Base-by-base conservation (phyloP, 1,140 invertebrate species). In the Drosophila virilis region DNA sequence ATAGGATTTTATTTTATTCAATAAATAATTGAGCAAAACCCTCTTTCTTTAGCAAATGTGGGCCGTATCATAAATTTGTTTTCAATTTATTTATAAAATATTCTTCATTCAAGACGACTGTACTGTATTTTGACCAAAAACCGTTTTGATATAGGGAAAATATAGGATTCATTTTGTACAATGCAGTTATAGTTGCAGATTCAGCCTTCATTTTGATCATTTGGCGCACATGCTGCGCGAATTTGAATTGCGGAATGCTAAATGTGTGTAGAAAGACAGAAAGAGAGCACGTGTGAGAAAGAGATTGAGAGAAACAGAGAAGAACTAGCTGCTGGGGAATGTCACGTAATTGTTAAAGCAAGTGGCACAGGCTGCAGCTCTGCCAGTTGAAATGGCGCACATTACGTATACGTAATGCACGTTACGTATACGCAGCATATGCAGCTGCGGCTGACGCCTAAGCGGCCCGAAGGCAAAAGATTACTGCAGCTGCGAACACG, bases 321-420 rank as follows among this genome's bases (percentile, higher is more conserved):
- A 54, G 15, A 32, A 8, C 6, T 6, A 15, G 6, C 1, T 35
- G 15, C 8, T n/a, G 46, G 22, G 8, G 74, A 48, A 51, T 77
- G 70, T 86, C 82, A 78, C 84, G 82, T 85, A 86, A 85, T 86
- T 88, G 83, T 73, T 82, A 61, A 78, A 57, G 67, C 70, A 57
- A 77, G 74, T 59, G 48, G 17, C 45, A 28, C 38, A 67, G 58
- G 69, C 15, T 37, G 51, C 48, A 70, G 57, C 5, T 6, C 22
- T 6, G 46, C 22, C 28, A 33, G 15, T 35, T 57, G 17, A 67
- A 69, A 74, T 73, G 54, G 55, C 51, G 51, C 51, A 67, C 60
- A 61, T 48, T 37, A 46, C 55, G 55, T 64, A 59, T 65, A 75
- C 58, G 67, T 60, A 66, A 68, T 60, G 52, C 54, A 51, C 58